Conservation (phyloP, 2,888 invertebrate species). For the Baronia brevicornis region DNA sequence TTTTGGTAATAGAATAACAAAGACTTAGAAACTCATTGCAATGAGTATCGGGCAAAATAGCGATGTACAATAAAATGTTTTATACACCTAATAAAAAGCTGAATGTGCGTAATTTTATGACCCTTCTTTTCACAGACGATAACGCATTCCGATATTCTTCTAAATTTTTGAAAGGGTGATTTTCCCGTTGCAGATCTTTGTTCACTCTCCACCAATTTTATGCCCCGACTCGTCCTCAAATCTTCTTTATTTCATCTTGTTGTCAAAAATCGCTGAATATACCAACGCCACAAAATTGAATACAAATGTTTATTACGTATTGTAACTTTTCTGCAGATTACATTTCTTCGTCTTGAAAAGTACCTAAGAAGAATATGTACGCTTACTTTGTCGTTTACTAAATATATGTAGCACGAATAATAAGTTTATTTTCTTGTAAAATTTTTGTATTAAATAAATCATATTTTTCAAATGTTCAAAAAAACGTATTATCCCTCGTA, state of each 20-base stretch:
- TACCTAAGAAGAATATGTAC: too few relatives aligned
- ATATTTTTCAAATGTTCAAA: too few relatives aligned
- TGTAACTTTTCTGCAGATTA: constrained; percentile 24
- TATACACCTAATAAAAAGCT: background rate
- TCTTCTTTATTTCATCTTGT: constrained; percentile 29
- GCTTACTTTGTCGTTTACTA: too few relatives aligned
- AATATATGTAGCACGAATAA: too few relatives aligned
- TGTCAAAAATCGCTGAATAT: constrained; percentile 26
- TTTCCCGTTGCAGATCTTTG: constrained; percentile 22
- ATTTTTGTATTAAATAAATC: too few relatives aligned
- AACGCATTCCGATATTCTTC: constrained; percentile 18
- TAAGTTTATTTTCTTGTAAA: too few relatives aligned
- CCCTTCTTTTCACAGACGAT: constrained; percentile 11
- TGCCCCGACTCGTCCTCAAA: constrained; percentile 26
- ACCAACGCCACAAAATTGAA: constrained; percentile 33
- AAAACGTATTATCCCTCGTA: constrained; percentile 1
- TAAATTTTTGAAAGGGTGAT: constrained; percentile 20
- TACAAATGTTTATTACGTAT: constrained; percentile 31
- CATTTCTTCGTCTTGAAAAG: too few relatives aligned
- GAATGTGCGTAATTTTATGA: background rate
- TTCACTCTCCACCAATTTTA: constrained; percentile 32
- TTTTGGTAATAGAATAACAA: too few relatives aligned
- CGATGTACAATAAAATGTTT: constrained; percentile 2
- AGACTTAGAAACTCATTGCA: too few relatives aligned
- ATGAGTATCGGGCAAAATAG: too few relatives aligned